Conservation (phyloP, 2,797 vertebrate species). For the Adelosebastes latens region DNA sequence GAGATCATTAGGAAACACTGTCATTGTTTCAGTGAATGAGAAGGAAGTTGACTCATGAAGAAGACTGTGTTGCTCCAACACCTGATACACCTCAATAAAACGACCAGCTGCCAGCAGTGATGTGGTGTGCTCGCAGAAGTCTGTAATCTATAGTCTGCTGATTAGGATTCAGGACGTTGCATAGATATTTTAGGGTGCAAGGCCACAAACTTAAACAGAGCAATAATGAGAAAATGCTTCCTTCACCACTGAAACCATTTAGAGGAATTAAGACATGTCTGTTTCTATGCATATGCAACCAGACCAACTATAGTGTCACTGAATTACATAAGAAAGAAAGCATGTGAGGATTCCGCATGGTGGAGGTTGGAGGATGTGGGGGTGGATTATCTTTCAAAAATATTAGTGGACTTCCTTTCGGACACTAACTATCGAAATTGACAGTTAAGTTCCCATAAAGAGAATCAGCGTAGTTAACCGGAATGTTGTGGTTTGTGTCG, state of each 20-base stretch:
- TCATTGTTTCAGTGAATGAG: background rate
- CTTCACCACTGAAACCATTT: constrained; percentile 21
- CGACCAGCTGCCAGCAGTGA: background rate
- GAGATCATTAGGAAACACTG: background rate
- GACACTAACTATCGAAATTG: background rate
- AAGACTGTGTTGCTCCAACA: background rate
- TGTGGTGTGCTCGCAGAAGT: background rate
- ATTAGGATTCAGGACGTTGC: background rate
- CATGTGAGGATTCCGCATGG: background rate
- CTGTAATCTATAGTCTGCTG: background rate
- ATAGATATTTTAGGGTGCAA: background rate
- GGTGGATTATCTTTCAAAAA: constrained; percentile 16
- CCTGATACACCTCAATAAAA: background rate
- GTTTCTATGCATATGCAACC: background rate
- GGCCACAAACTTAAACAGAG: background rate
- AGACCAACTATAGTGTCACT: background rate
- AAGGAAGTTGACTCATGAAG: constrained; percentile 8
- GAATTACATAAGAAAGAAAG: constrained; percentile 3
- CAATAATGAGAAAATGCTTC: background rate
- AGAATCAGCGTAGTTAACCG: background rate
- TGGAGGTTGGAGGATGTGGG: background rate
- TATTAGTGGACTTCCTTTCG: constrained; percentile 21
- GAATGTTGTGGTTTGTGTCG: background rate
- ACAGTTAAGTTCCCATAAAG: constrained; percentile 11
- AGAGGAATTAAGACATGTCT: constrained; percentile 17